Evolutionary conservation across 2,797 vertebrate species (phyloP).

Genomic region (Neosilurus mollespiculum): DNA sequence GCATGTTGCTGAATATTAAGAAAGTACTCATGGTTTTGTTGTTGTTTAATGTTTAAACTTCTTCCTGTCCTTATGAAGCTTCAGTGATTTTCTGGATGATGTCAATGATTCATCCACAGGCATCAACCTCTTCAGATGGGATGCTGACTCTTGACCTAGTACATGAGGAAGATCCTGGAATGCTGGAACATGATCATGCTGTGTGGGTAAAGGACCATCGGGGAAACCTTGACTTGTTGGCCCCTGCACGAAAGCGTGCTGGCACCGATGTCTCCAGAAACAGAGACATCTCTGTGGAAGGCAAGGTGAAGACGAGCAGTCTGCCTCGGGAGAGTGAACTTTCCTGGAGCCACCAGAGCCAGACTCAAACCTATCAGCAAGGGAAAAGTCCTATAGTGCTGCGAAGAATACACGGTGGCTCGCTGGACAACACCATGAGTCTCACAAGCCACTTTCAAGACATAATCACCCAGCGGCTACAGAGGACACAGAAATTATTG

Average conservation of each 20-base stretch:
- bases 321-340: slow-evolving; percentile 71
- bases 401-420: slow-evolving; percentile 86
- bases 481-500: slow-evolving; percentile 93
- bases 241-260: slow-evolving; percentile 73
- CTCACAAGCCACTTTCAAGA: slow-evolving; percentile 85
- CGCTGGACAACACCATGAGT: slow-evolving; percentile 75
- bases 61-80: not conserved
- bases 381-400: slow-evolving; percentile 78
- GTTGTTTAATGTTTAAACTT: not conserved
- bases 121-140: slow-evolving; percentile 88
- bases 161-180: slow-evolving; percentile 81
- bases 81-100: not conserved
- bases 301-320: slow-evolving; percentile 71
- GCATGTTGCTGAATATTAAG: no score
- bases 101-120: slow-evolving; percentile 67
- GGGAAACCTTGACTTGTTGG: slow-evolving; percentile 75
- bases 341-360: slow-evolving; percentile 68
- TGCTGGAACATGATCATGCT: slow-evolving; percentile 67
- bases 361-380: slow-evolving; percentile 80
- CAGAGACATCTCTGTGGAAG: slow-evolving; percentile 56
- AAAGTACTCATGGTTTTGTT: not conserved
- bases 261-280: slow-evolving; percentile 78
- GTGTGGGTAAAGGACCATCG: slow-evolving; percentile 80
- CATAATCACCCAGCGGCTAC: slow-evolving; percentile 89
- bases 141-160: slow-evolving; percentile 93